Conservation (phyloP, 2,888 invertebrate species). For the Dendrolimus pini region DNA sequence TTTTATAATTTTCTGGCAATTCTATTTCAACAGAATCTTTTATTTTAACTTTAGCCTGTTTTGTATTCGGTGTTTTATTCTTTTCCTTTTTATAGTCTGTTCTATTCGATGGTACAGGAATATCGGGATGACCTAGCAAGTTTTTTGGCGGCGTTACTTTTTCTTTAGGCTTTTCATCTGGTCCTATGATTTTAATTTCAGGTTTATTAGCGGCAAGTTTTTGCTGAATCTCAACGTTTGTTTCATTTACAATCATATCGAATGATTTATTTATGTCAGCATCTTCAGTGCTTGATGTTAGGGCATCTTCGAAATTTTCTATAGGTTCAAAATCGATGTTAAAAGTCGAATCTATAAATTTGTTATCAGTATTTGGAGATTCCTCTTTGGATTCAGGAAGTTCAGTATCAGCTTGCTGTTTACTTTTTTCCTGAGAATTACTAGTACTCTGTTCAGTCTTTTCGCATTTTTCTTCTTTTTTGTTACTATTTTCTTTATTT, state of each 20-base stretch:
- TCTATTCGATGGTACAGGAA: slow-evolving; percentile 74
- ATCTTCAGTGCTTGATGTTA: slow-evolving; percentile 52
- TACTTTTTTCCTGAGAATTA: slow-evolving; percentile 36
- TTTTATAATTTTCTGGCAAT: slow-evolving; percentile 10
- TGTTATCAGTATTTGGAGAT: slow-evolving; percentile 9
- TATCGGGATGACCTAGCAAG: slow-evolving; percentile 70
- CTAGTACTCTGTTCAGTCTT: slow-evolving; percentile 32
- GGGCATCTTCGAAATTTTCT: slow-evolving; percentile 63
- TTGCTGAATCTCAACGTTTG: slow-evolving; percentile 20
- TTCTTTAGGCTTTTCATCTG: slow-evolving; percentile 35
- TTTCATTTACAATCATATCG: slow-evolving; percentile 56
- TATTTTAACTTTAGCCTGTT: slow-evolving; percentile 59
- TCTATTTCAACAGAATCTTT: slow-evolving; percentile 53
- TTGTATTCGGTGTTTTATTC: slow-evolving; percentile 58
- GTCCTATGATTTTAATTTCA: slow-evolving; percentile 49
- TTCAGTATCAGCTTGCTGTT: slow-evolving; percentile 34
- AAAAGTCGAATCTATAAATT: slow-evolving; percentile 11
- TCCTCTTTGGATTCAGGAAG: neutral
- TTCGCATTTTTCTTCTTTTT: slow-evolving; percentile 24
- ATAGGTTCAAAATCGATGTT: slow-evolving; percentile 44
- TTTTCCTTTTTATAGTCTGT: slow-evolving; percentile 70
- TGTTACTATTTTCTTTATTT: slow-evolving; percentile 16
- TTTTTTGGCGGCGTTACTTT: slow-evolving; percentile 69
- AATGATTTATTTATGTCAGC: slow-evolving; percentile 56
- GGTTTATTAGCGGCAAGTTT: slow-evolving; percentile 33